Conservation (phyloP, 1,140 invertebrate species). For the Brachionus asplanchnoidis region DNA sequence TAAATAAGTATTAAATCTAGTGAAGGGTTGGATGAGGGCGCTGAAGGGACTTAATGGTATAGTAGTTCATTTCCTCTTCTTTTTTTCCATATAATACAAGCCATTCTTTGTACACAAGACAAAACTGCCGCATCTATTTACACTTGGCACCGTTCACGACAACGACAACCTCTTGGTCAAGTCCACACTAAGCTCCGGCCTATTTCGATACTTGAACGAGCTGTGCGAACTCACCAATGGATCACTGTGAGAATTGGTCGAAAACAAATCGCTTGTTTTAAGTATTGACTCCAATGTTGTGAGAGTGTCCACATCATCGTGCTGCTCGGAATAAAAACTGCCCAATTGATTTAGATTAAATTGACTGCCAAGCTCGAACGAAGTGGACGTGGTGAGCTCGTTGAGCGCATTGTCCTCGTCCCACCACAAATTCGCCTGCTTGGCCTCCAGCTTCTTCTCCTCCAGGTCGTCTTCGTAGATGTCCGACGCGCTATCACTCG, state of each 20-base stretch:
- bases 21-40: too few species aligned
- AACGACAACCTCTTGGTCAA: not conserved
- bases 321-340: not conserved
- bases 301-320: not conserved
- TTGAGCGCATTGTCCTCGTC: conserved; percentile 38
- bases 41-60: too few species aligned
- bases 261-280: conserved; percentile 10
- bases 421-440: conserved; percentile 9
- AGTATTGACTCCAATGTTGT: not conserved
- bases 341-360: not conserved
- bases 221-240: not conserved
- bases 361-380: conserved; percentile 2
- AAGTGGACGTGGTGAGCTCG: not conserved
- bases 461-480: not conserved
- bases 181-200: not conserved
- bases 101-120: not conserved
- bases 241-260: not conserved
- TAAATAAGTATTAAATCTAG: too few species aligned
- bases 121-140: not conserved
- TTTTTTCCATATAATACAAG: not conserved
- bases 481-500: not conserved
- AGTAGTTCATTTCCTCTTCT: too few species aligned
- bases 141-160: not conserved
- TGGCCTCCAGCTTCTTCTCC: not conserved
- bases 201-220: not conserved